Conservation (phyloP, 1,140 invertebrate species). For the Aphaenogaster ashmeadi region DNA sequence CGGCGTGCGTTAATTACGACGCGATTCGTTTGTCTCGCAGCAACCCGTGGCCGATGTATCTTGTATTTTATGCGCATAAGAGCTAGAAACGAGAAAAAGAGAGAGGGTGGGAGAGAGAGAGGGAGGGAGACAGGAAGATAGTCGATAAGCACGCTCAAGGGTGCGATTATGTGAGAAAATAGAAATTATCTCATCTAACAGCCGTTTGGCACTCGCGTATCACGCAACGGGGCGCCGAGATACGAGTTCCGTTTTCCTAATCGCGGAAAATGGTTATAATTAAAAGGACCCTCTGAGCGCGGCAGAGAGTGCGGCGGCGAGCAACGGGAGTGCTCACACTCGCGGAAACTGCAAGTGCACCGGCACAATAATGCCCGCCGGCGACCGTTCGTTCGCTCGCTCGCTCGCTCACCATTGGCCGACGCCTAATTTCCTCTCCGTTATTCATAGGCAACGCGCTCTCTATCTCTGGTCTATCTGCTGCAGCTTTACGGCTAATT, state of each 20-base stretch:
- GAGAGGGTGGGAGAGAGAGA: conserved; percentile 3
- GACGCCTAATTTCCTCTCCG: conserved; percentile 72
- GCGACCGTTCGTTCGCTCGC: conserved; percentile 21
- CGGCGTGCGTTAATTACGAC: conserved; percentile 9
- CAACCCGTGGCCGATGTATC: not conserved
- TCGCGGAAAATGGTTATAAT: conserved; percentile 49
- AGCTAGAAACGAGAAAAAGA: not conserved
- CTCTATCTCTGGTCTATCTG: conserved; percentile 58
- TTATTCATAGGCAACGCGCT: conserved; percentile 68
- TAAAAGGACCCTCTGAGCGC: conserved; percentile 39
- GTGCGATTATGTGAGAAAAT: conserved; percentile 58
- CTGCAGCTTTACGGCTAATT: conserved; percentile 73
- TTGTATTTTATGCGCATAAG: not conserved
- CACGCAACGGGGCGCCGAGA: conserved; percentile 22
- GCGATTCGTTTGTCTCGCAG: conserved; percentile 26
- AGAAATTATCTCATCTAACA: conserved; percentile 61
- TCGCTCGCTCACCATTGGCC: conserved; percentile 51
- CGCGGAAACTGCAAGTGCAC: conserved; percentile 43
- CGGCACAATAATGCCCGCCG: conserved; percentile 50
- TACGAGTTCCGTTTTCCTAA: conserved; percentile 53
- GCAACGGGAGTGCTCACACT: conserved; percentile 16
- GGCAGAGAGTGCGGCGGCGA: not conserved
- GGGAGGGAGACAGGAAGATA: conserved; percentile 56
- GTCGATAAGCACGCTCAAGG: conserved; percentile 55
- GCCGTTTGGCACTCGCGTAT: conserved; percentile 48